Base-by-base conservation (phyloP, 2,888 invertebrate genomes). In the Melieria picta region DNA sequence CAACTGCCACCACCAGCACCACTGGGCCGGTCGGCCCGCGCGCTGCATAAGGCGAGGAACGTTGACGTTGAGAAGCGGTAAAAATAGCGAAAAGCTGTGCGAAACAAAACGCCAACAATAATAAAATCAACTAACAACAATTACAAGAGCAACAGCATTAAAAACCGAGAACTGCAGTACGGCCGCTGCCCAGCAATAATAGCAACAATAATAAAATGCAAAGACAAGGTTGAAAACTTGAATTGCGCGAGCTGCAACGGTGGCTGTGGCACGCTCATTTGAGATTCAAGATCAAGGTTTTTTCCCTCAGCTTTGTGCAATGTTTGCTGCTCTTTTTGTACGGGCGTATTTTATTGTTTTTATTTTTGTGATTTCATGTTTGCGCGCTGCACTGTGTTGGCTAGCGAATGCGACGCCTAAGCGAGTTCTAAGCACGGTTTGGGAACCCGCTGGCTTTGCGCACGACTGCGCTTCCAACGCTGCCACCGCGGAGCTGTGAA, bases 211-310 rank as follows among this genome's bases (percentile, higher is more conserved):
- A 10, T 45, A 45, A 50, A 63, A 63, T 43, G 79, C 78, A 80
- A 80, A 81, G 80, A 80, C 82, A 80, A 80, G 80, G 82, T 78
- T 77, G 76, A 75, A 72, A 76, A 73, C 77, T 79, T 79, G 80
- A 81, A 81, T 82, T 79, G 46, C 73, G 71, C 66, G 69, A 56
- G 73, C 62, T 73, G 74, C 56, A 71, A 55, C 43, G 46, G 47
- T 56, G 43, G 50, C 57, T 66, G 48, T 48, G 13, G 66, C 43
- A 47, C 68, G 67, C 63, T 72, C 71, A 74, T 77, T 77, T 79
- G 79, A 80, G 84, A 83, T 83, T 30, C 83, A 83, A 83, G 84
- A 83, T 83, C 83, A 83, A 83, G 83, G 84, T 79, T 81, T 75
- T 76, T 73, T 72, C 50, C 58, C 61, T 72, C 60, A 69, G 55